These are phyloP conservation scores for Aplidium turbinatum DNA, from an alignment of 23 tunicate species.

Conservation along the genomic window DNA sequence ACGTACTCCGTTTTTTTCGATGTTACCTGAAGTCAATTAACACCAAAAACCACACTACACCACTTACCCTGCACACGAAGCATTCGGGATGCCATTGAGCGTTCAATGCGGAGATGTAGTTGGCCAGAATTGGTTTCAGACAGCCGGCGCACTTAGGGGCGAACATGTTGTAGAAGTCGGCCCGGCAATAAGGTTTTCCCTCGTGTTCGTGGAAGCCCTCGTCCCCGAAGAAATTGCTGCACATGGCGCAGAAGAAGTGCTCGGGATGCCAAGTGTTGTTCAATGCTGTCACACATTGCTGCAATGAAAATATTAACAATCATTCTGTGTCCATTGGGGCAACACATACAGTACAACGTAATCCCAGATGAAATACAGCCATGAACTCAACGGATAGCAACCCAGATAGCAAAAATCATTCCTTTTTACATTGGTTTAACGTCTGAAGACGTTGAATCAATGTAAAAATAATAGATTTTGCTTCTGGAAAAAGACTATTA, in stretches of 20 bases:
- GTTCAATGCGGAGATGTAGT: slow-evolving; percentile 92
- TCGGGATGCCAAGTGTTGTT: slow-evolving; percentile 99
- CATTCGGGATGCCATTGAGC: slow-evolving; percentile 98
- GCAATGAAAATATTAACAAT: neutral
- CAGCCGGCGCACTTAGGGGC: slow-evolving; percentile 98
- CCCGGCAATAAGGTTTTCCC: slow-evolving; percentile 80
- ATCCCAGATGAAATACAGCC: too few species aligned
- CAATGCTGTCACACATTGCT: slow-evolving; percentile 96
- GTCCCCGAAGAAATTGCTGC: slow-evolving; percentile 80
- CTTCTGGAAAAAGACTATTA: too few species aligned
- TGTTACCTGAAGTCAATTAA: too few species aligned
- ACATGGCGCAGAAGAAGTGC: slow-evolving; percentile 94
- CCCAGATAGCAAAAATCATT: too few species aligned
- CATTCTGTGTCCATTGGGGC: too few species aligned
- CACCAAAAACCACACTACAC: neutral
- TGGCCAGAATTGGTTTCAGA: slow-evolving; percentile 81
- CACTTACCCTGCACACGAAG: slow-evolving; percentile 93
- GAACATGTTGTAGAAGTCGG: slow-evolving; percentile 94
- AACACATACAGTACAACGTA: too few species aligned
- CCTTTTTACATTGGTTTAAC: too few species aligned
- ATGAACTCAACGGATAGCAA: too few species aligned
- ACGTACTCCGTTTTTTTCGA: too few species aligned
- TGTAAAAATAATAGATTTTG: too few species aligned
- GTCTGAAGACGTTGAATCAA: too few species aligned
- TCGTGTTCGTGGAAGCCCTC: slow-evolving; percentile 97